These are phyloP conservation scores for Polydrusus pterygomalis DNA, from an alignment of 2,888 invertebrate species.

Conservation along the genomic window DNA sequence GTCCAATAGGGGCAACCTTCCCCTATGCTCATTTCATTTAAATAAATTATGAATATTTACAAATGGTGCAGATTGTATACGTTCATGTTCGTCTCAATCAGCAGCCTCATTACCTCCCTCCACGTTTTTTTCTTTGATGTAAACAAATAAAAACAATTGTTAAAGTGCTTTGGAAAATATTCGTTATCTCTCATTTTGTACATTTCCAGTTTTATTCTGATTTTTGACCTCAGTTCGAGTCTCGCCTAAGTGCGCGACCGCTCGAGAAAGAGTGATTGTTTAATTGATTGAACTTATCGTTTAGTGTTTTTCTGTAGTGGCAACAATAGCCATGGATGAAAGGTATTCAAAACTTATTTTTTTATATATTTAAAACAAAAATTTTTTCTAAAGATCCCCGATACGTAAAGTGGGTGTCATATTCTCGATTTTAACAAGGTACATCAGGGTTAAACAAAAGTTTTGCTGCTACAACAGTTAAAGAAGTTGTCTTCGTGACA, in stretches of 20 bases:
- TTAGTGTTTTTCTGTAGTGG: neutral
- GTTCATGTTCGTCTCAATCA: neutral
- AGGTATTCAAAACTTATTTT: neutral
- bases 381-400: too few relatives aligned
- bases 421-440: too few relatives aligned
- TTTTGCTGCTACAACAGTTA: too few relatives aligned
- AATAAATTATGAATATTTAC: neutral
- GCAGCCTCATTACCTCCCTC: neutral
- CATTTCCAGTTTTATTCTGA: constrained; percentile 31
- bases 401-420: too few relatives aligned
- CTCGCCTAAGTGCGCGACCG: neutral
- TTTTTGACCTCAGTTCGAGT: constrained; percentile 20
- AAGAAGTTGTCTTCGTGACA: too few relatives aligned
- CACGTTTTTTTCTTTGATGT: constrained; percentile 8
- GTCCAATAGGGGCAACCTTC: too few relatives aligned
- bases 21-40: too few relatives aligned
- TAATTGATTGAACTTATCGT: neutral
- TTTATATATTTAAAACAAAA: neutral
- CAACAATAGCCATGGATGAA: neutral
- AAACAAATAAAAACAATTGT: constrained; percentile 18
- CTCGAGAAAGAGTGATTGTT: neutral
- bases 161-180: constrained; percentile 14
- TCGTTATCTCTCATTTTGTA: constrained; percentile 26
- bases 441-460: too few relatives aligned
- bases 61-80: constrained; percentile 1